phyloP scores from a whole-genome alignment of 2,888 invertebrate genomes.

The Mimumesa dahlbomi region DNA sequence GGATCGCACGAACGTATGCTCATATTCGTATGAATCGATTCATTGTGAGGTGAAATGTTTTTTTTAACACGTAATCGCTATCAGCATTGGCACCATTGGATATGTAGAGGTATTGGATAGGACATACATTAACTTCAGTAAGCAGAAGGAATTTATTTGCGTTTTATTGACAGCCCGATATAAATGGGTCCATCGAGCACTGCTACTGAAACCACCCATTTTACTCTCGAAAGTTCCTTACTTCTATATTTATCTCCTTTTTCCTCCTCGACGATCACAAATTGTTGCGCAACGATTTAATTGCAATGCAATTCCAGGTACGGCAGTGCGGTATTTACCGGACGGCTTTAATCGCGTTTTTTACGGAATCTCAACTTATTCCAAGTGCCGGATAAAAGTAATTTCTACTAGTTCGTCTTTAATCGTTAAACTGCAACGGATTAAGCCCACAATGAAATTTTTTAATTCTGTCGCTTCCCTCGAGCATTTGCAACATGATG shows the following conservation, averaged over 20 bases:
- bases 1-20: too few relatives aligned
- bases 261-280: not conserved
- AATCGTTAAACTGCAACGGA: too few relatives aligned
- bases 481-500: not conserved
- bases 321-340: conserved; percentile 28
- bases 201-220: conserved; percentile 23
- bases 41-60: not conserved
- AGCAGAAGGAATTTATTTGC: conserved; percentile 71
- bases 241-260: conserved; percentile 18
- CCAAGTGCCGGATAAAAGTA: too few relatives aligned
- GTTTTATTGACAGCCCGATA: conserved; percentile 73
- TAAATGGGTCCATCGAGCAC: conserved; percentile 69
- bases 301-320: conserved; percentile 26
- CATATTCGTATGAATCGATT: not conserved
- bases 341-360: too few relatives aligned
- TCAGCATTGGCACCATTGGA: not conserved
- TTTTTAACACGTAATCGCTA: not conserved
- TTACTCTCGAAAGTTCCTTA: conserved; percentile 17
- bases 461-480: too few relatives aligned
- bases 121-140: conserved; percentile 65
- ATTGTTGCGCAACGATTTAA: conserved; percentile 41
- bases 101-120: conserved; percentile 24
- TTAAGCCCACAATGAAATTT: too few relatives aligned
- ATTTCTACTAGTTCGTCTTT: too few relatives aligned
- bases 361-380: too few relatives aligned